Conservation (phyloP, 1,140 invertebrate genomes). For the Drosophila simulans region DNA sequence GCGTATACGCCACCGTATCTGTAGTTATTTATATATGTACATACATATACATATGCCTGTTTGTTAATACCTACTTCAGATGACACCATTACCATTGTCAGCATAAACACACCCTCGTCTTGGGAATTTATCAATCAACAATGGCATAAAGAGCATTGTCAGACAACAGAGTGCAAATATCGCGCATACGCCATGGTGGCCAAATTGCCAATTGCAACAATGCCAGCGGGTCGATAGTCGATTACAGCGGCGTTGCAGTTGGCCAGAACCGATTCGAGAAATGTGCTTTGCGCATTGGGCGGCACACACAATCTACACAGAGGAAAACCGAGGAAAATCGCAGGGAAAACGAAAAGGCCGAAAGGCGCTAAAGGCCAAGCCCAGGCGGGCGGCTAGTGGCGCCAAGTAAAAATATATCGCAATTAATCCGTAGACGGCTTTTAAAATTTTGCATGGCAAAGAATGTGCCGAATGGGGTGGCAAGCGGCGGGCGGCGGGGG, state of each 20-base stretch:
- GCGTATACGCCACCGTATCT: constrained; percentile 21
- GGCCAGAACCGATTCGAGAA: constrained; percentile 28
- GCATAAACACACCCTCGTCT: constrained; percentile 15
- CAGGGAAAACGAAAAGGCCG: constrained; percentile 35
- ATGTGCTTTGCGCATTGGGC: constrained; percentile 13
- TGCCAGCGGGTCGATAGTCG: constrained; percentile 45
- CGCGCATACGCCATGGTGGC: constrained; percentile 41
- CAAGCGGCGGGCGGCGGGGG: constrained; percentile 4
- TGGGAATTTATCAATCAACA: constrained; percentile 38
- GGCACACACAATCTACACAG: constrained; percentile 13
- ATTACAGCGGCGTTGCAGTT: constrained; percentile 15
- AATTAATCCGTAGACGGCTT: constrained; percentile 63
- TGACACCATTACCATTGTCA: constrained; percentile 7
- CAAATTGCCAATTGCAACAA: constrained; percentile 33
- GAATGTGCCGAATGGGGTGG: constrained; percentile 22
- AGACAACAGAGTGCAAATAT: constrained; percentile 24
- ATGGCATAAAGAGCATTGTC: constrained; percentile 21
- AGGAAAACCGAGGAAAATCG: constrained; percentile 29
- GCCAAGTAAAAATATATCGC: constrained; percentile 61
- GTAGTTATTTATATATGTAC: neutral
- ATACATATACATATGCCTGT: no score
- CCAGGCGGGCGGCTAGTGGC: constrained; percentile 38
- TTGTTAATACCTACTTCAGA: constrained; percentile 1
- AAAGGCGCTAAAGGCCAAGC: constrained; percentile 48
- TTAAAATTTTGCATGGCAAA: constrained; percentile 63